Conservation (phyloP, 2,797 vertebrate species). For the Tenualosa thibaudeaui region DNA sequence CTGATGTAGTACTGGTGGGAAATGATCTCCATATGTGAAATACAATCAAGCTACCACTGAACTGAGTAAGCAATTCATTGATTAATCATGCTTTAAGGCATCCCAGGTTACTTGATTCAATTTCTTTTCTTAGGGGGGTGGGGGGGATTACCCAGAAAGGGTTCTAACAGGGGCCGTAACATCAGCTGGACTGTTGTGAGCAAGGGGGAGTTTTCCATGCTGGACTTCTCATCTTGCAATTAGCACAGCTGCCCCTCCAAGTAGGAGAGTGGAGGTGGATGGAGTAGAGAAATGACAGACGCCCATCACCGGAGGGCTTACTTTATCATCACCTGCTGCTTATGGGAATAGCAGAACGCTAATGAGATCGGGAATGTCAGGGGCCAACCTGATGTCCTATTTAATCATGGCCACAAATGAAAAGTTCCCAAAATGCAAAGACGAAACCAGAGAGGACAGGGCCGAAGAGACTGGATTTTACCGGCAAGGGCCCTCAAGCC, state of each 20-base stretch:
- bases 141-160: not conserved
- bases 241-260: not conserved
- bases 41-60: slow-evolving; percentile 1
- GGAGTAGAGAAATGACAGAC: not conserved
- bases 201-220: not conserved
- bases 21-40: slow-evolving; percentile 10
- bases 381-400: not conserved
- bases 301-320: not conserved
- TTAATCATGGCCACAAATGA: not conserved
- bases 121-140: not conserved
- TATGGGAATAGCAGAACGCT: not conserved
- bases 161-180: not conserved
- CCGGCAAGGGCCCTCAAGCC: too few relatives aligned
- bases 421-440: not conserved
- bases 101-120: not conserved
- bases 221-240: not conserved
- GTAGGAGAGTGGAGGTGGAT: not conserved
- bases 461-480: not conserved
- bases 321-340: not conserved
- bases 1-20: not conserved
- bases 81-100: slow-evolving; percentile 4
- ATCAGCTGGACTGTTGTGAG: not conserved
- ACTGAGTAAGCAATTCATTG: not conserved
- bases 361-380: not conserved
- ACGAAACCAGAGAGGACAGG: not conserved